Evolutionary conservation across 2,888 invertebrate species (phyloP), one percentile per base, ranked within the genome.

Genomic region (Alentia gelatinosa): DNA sequence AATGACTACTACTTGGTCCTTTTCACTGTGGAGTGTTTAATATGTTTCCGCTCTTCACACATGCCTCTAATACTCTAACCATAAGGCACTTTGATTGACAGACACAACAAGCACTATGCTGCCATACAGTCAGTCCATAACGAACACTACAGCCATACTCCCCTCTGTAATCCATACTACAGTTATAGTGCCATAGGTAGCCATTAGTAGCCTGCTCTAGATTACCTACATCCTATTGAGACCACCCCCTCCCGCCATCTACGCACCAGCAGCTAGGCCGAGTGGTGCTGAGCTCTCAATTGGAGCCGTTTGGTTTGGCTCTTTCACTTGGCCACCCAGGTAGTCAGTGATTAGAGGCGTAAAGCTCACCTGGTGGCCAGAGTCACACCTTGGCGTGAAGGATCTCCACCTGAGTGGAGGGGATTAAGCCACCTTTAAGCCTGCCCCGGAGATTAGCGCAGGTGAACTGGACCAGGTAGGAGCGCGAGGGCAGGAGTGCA

Each of bases 281-380:
- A n/a, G n/a, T n/a, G n/a, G n/a, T n/a, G n/a, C 56, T 56, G 56
- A 56, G 56, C 56, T 56, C 19, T 56, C 56, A 56, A 56, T 56
- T 56, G 56, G 56, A 56, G 56, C 56, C 56, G 56, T 56, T 56
- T 56, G 56, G 56, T n/a, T n/a, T 56, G 56, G 56, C 56, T 56
- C 56, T 56, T 19, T 56, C 56, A 56, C 56, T n/a, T 56, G 56
- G 56, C 56, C 56, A 1, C 56, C 19, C 56, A 56, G 56, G 56
- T 56, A 56, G 56, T 19, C 23, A 56, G 56, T 56, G 56, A 56
- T 56, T 56, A 56, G 56, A n/a, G 56, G 56, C n/a, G 56, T 56
- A n/a, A 56, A 56, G 56, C 56, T 56, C 56, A 56, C 56, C 56
- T 56, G 56, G 56, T 56, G 56, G 56, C 56, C 56, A 56, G 56